phyloP scores from a whole-genome alignment of 2,888 invertebrate species.

The Timema cristinae region DNA sequence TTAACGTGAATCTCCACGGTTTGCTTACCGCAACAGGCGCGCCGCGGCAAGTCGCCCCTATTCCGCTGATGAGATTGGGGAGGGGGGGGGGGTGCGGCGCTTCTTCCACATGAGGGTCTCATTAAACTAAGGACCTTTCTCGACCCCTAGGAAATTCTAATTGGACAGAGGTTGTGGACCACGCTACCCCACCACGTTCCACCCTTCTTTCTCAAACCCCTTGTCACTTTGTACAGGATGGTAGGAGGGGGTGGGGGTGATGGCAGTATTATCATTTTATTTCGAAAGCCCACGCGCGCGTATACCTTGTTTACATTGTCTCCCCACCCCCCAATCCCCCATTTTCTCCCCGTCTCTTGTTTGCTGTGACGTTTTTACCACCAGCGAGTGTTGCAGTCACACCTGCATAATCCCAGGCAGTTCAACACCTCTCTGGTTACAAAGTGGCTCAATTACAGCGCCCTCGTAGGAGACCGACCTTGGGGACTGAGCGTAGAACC shows the following conservation, averaged over 20 bases:
- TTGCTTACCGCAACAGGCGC: too few relatives aligned
- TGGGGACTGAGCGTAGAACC: background rate
- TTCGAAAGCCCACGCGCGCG: constrained; percentile 1
- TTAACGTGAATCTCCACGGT: too few relatives aligned
- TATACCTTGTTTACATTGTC: background rate
- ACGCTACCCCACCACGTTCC: too few relatives aligned
- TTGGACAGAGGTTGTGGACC: constrained; percentile 18
- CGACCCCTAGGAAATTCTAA: constrained; percentile 3
- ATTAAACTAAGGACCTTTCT: constrained; percentile 29
- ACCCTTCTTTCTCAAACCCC: too few relatives aligned
- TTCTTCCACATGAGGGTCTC: constrained; percentile 26
- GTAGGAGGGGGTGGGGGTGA: background rate
- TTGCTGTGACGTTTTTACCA: too few relatives aligned
- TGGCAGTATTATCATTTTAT: constrained; percentile 14
- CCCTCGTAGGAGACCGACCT: background rate
- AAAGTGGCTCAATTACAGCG: too few relatives aligned
- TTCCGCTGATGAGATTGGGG: background rate
- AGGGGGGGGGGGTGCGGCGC: constrained; percentile 16
- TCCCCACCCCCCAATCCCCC: too few relatives aligned
- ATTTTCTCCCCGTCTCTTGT: too few relatives aligned
- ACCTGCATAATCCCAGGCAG: too few relatives aligned
- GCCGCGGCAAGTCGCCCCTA: too few relatives aligned
- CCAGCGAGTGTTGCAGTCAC: too few relatives aligned
- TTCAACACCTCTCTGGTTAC: too few relatives aligned
- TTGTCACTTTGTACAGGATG: background rate